phyloP scores from a whole-genome alignment of 2,797 vertebrate genomes.

The Sparus aurata region DNA sequence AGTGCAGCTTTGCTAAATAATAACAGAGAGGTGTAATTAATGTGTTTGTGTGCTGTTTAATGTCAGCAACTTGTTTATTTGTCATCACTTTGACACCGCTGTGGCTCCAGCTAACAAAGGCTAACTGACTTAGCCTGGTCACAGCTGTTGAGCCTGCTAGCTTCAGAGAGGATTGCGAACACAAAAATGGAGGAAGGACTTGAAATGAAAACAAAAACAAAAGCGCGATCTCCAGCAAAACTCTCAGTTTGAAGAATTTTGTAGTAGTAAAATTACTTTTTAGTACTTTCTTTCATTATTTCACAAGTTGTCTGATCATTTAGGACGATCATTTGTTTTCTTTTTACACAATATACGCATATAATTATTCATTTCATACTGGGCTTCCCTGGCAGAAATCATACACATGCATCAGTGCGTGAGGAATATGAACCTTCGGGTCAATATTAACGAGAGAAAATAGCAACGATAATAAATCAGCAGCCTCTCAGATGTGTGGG shows the following conservation, averaged over 20 bases:
- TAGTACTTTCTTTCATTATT: background rate
- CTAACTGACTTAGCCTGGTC: background rate
- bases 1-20: background rate
- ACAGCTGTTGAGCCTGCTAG: background rate
- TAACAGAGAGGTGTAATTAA: no score
- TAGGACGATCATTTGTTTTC: no score
- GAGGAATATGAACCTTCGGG: constrained; percentile 23
- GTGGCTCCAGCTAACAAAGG: background rate
- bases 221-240: background rate
- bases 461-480: constrained; percentile 56
- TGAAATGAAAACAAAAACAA: background rate
- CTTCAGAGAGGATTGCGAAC: background rate
- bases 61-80: background rate
- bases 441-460: constrained; percentile 49
- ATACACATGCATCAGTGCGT: background rate
- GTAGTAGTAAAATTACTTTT: background rate
- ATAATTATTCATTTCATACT: background rate
- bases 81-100: background rate
- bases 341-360: background rate
- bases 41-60: background rate
- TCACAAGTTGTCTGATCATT: background rate
- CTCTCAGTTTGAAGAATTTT: background rate
- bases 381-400: background rate
- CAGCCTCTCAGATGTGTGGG: constrained; percentile 57
- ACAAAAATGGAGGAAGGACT: background rate